These are phyloP conservation scores for Pogonognathellus flavescens DNA, from an alignment of 1,140 invertebrate genomes.

Conservation along the genomic window DNA sequence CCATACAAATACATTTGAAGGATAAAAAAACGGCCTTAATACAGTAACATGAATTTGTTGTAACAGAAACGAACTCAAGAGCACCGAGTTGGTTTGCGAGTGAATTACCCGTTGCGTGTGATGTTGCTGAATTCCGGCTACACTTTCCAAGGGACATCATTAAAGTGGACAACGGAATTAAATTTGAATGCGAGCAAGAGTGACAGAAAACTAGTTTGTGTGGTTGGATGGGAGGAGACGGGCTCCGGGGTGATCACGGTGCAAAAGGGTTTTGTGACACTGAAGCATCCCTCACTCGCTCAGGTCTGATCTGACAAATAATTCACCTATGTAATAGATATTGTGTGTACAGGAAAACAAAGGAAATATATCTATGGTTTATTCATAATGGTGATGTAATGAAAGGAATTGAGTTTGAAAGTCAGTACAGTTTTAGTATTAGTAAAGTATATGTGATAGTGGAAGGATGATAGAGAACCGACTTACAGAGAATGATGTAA, in stretches of 20 bases:
- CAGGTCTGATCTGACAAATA: constrained; percentile 42
- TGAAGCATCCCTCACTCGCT: constrained; percentile 61
- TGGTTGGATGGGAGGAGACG: constrained; percentile 46
- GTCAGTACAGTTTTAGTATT: background rate
- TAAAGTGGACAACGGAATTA: constrained; percentile 55
- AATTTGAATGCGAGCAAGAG: constrained; percentile 60
- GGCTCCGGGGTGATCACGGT: background rate
- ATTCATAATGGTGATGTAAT: no score
- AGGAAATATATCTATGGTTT: no score
- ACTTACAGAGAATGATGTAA: background rate
- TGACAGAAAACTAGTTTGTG: constrained; percentile 47
- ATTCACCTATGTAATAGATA: background rate
- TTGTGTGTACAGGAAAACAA: background rate
- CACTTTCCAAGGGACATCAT: background rate
- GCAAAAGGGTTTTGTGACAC: constrained; percentile 40
- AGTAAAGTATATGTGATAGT: background rate
- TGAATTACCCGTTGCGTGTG: constrained; percentile 63
- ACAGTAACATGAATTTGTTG: background rate
- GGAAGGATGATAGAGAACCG: background rate
- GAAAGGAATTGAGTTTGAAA: background rate
- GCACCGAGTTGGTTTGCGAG: constrained; percentile 35
- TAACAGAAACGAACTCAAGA: constrained; percentile 45
- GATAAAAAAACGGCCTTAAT: background rate
- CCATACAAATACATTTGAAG: no score
- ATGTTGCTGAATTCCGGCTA: constrained; percentile 57